Conservation (phyloP, 2,888 invertebrate genomes). For the Meghimatium bilineatum region DNA sequence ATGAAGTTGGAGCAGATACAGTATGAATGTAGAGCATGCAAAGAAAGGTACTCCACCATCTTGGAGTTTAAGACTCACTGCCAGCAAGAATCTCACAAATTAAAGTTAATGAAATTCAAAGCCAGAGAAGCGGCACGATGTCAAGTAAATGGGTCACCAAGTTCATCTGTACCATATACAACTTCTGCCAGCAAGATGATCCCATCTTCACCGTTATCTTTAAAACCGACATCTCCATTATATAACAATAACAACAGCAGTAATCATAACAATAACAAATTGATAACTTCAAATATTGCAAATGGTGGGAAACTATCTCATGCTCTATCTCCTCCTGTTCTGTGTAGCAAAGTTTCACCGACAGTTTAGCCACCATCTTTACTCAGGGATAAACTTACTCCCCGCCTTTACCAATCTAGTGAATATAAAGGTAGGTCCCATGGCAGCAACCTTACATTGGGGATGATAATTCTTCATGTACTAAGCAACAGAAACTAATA, state of each 20-base stretch:
- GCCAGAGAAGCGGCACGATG: constrained; percentile 45
- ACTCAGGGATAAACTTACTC: constrained; percentile 4
- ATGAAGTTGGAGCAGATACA: constrained; percentile 85
- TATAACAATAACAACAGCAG: constrained; percentile 44
- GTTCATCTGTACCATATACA: constrained; percentile 51
- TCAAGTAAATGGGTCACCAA: constrained; percentile 53
- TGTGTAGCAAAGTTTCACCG: constrained; percentile 31
- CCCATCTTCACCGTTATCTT: neutral
- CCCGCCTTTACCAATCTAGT: constrained; percentile 13
- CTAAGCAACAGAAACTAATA: no score
- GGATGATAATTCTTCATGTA: no score
- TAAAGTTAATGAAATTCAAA: constrained; percentile 59
- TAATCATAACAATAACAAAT: constrained; percentile 22
- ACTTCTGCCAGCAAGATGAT: constrained; percentile 45
- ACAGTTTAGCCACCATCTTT: neutral
- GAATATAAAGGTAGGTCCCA: no score
- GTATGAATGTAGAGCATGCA: constrained; percentile 85
- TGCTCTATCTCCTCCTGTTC: neutral
- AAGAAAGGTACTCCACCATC: constrained; percentile 74
- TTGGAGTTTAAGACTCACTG: constrained; percentile 76
- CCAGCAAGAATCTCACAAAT: constrained; percentile 67
- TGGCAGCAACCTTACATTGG: no score
- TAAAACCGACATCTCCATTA: constrained; percentile 27
- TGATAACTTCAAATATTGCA: neutral
- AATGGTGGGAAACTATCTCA: neutral